A percentile compares a stretch with the other conserved stretches of the same genome.
These are phyloP conservation scores for Malurus melanocephalus DNA, from an alignment of 2,113 vertebrate genomes.

Conservation along the genomic window DNA sequence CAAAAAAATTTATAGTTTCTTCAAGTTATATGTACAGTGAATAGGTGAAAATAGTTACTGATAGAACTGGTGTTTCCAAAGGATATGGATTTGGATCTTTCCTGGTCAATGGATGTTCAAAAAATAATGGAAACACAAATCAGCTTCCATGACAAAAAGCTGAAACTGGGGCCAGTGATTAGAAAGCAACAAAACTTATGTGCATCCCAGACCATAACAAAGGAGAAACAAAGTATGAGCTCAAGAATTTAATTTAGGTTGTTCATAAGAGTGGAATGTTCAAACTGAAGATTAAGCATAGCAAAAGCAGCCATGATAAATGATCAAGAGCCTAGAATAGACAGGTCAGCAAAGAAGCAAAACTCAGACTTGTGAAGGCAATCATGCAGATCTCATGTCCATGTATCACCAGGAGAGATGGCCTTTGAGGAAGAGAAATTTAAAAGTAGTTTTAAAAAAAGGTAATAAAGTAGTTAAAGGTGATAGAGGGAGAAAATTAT, in stretches of 20 bases:
- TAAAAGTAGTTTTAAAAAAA: neutral
- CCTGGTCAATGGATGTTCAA: neutral
- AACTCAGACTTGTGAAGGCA: neutral
- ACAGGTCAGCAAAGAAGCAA: neutral
- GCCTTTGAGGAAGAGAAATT: neutral
- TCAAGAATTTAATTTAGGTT: neutral
- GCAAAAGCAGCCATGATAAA: neutral
- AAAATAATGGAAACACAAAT: conserved; percentile 71
- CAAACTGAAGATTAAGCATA: neutral
- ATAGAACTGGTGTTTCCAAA: conserved; percentile 86
- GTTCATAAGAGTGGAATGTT: neutral
- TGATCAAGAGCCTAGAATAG: neutral
- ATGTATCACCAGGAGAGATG: neutral
- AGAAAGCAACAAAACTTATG: conserved; percentile 80
- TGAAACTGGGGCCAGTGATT: conserved; percentile 88
- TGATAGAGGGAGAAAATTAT: neutral
- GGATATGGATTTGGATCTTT: conserved; percentile 61
- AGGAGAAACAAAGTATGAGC: neutral
- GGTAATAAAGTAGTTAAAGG: neutral
- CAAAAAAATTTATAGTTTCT: conserved; percentile 80
- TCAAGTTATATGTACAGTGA: conserved; percentile 78
- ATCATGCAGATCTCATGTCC: neutral
- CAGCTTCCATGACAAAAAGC: conserved; percentile 85
- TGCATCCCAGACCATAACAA: neutral
- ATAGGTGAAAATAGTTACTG: conserved; percentile 90